phyloP scores from a whole-genome alignment of 64 coral and sea anemone species.

The Cladopsammia gracilis region DNA sequence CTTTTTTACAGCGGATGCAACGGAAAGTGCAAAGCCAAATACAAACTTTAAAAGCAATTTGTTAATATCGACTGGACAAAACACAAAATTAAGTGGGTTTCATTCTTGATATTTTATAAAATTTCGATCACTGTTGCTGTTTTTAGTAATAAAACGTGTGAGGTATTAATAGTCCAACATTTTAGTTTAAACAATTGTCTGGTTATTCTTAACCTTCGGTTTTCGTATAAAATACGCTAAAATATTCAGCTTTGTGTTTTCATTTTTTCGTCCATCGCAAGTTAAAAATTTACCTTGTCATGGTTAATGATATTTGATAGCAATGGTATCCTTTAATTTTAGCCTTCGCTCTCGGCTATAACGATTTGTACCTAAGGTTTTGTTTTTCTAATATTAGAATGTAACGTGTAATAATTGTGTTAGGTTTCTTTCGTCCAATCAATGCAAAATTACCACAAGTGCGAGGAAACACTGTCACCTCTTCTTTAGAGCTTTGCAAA shows the following conservation, averaged over 20 bases:
- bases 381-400: neutral
- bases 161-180: neutral
- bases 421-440: neutral
- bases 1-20: neutral
- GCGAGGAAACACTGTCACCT: neutral
- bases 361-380: neutral
- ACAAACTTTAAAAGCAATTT: neutral
- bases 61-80: neutral
- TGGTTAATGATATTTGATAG: neutral
- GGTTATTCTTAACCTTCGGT: neutral
- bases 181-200: neutral
- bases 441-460: neutral
- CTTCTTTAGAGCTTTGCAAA: neutral
- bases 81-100: too few relatives aligned
- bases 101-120: too few relatives aligned
- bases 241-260: too few relatives aligned
- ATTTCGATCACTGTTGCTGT: neutral
- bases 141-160: constrained; percentile 9
- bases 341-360: too few relatives aligned
- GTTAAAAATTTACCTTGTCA: neutral
- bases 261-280: too few relatives aligned
- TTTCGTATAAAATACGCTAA: neutral
- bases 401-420: neutral
- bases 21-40: neutral
- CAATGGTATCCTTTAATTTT: neutral